A percentile compares a stretch with the other conserved stretches of the same genome.
Evolutionary conservation across 2,113 vertebrate species (phyloP).

Genomic region (Hydropotes inermis): DNA sequence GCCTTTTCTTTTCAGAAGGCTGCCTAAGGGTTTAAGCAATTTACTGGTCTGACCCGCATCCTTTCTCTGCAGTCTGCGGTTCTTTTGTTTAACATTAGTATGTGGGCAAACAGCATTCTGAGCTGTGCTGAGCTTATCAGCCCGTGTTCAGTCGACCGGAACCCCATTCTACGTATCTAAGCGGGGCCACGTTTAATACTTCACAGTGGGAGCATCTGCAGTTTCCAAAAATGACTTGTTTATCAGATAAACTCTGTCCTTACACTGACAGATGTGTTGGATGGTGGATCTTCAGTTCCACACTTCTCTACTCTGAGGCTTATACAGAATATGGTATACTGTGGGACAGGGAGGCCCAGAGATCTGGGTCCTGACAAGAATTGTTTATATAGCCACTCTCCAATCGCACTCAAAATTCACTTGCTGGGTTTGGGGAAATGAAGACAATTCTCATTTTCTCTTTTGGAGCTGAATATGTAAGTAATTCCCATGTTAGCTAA

Average conservation of each 20-base stretch:
- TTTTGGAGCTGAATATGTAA: conserved; percentile 11
- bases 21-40: conserved; percentile 89
- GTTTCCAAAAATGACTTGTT: conserved; percentile 87
- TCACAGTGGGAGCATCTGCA: conserved; percentile 85
- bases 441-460: conserved; percentile 25
- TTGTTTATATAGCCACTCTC: not conserved
- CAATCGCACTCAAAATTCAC: not conserved
- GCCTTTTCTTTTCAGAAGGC: conserved; percentile 85
- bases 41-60: conserved; percentile 86
- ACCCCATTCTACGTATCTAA: conserved; percentile 86
- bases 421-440: not conserved
- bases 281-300: conserved; percentile 81
- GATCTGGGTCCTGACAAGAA: conserved; percentile 32
- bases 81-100: conserved; percentile 91
- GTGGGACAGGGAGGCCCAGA: not conserved
- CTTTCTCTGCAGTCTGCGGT: conserved; percentile 86
- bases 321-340: conserved; percentile 74
- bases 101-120: conserved; percentile 89
- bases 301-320: conserved; percentile 73
- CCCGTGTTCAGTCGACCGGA: conserved; percentile 84
- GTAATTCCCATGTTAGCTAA: conserved; percentile 17
- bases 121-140: conserved; percentile 87
- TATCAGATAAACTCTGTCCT: conserved; percentile 88
- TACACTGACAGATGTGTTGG: conserved; percentile 84
- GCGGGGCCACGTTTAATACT: conserved; percentile 85